Evolutionary conservation across 2,888 invertebrate species (phyloP).

Genomic region (Drosophila formosana): DNA sequence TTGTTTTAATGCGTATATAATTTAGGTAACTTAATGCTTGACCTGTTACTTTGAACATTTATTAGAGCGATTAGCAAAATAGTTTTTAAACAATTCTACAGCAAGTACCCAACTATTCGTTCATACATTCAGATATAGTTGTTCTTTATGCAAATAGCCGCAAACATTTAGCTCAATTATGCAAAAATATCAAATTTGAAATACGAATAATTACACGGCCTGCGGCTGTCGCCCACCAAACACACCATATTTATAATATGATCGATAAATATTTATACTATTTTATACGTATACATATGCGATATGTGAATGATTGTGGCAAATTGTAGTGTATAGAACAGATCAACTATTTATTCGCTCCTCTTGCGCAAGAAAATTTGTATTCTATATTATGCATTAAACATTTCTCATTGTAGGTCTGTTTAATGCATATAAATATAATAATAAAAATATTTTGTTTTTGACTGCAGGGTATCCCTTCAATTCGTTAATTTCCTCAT

Average conservation of each 20-base stretch:
- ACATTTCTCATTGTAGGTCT: too few species aligned
- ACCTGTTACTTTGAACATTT: slow-evolving; percentile 2
- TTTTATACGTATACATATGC: too few species aligned
- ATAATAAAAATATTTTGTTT: not conserved
- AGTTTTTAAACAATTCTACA: slow-evolving; percentile 11
- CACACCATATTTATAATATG: slow-evolving; percentile 34
- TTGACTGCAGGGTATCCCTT: not conserved
- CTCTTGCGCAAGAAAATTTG: not conserved
- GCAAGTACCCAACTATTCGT: slow-evolving; percentile 2
- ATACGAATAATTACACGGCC: slow-evolving; percentile 46
- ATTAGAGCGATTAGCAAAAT: slow-evolving; percentile 13
- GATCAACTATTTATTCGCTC: not conserved
- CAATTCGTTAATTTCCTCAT: slow-evolving; percentile 2
- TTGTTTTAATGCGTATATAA: not conserved
- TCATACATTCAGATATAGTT: slow-evolving; percentile 5
- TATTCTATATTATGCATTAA: too few species aligned
- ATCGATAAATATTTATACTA: slow-evolving; percentile 17
- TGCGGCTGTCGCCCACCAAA: slow-evolving; percentile 41
- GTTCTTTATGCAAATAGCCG: slow-evolving; percentile 35
- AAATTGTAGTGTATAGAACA: not conserved
- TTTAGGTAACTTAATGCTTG: slow-evolving; percentile 1
- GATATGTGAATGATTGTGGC: not conserved
- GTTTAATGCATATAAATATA: too few species aligned
- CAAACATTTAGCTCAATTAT: slow-evolving; percentile 41
- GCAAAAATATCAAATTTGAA: slow-evolving; percentile 40